Evolutionary conservation across 2,888 invertebrate genomes (phyloP), one percentile per base, ranked within the genome.

Genomic region (Tipula vernalis): DNA sequence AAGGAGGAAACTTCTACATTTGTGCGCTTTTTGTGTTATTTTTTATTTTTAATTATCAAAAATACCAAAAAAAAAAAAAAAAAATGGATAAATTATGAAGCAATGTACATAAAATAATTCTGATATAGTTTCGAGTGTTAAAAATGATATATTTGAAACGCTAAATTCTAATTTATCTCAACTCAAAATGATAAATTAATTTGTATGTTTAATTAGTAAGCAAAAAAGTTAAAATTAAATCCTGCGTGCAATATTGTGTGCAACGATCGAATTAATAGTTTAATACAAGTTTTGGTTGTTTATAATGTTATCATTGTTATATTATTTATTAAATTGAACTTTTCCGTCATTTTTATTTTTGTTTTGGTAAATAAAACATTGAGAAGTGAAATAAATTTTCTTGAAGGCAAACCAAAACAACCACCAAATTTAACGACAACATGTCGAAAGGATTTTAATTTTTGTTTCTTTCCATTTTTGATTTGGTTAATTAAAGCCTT

Each of bases 1-100:
- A 90, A 90, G 91, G 90, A 91, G 89, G 89, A 90, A 91, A 28
- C 71, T 71, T 71, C 71, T 28, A 18, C 28, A 71, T 71, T 71
- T 71, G 71, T 71, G 71, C 71, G 71, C 71, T 71, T 71, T 71
- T 71, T 71, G 71, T 71, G 71, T 71, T 71, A 71, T 71, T 71
- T 71, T 71, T 71, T 71, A 71, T 6, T 71, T 71, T 71, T 71
- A 71, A 71, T 71, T 71, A 71, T 28, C 71, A 71, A 71, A 71
- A 71, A 71, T 71, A 71, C 71, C 51, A 71, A 28, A 71, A 71
- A n/a, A n/a, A n/a, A n/a, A n/a, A n/a, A n/a, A n/a, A n/a, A n/a
- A n/a, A 28, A 71, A 18, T 15, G 28, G 51, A 57, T 57, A 57
- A 57, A 57, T 57, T 57, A 57, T 57, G 51, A 57, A 57, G 51